Percentiles rank a stretch among this genome's conserved stretches.
These are phyloP conservation scores for Catostomus latipinnis DNA, from an alignment of 2,797 vertebrate genomes.

Conservation along the genomic window DNA sequence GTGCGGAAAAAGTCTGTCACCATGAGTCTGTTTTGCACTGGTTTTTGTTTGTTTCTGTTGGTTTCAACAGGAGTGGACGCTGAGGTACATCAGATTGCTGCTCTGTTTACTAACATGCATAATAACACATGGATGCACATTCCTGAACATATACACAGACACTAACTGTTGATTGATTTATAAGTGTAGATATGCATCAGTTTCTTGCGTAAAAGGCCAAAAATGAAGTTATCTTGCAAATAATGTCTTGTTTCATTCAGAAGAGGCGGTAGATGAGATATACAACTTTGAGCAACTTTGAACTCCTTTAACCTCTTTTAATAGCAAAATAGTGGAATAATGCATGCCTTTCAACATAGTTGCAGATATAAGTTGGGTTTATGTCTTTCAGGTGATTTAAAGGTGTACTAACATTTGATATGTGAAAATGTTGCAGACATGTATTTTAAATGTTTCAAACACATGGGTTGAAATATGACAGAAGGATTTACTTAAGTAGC, in stretches of 20 bases:
- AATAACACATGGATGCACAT: neutral
- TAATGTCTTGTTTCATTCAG: neutral
- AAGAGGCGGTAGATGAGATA: neutral
- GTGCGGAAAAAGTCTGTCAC: constrained; percentile 52
- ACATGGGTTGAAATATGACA: too few species aligned
- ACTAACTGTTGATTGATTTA: neutral
- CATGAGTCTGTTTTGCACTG: constrained; percentile 42
- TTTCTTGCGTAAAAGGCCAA: neutral
- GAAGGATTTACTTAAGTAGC: too few species aligned
- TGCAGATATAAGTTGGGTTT: too few species aligned
- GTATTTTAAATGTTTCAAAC: too few species aligned
- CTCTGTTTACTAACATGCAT: constrained; percentile 11
- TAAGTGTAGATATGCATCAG: neutral
- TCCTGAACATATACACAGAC: constrained; percentile 18
- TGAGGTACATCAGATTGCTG: constrained; percentile 15
- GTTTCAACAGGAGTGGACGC: constrained; percentile 35
- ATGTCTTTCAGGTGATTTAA: neutral
- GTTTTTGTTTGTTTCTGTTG: constrained; percentile 45
- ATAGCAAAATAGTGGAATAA: neutral
- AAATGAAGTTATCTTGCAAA: neutral
- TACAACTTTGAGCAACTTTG: neutral
- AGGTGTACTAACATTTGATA: too few species aligned
- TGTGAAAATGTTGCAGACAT: neutral
- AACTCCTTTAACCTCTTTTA: neutral
- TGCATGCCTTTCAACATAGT: neutral